These are phyloP conservation scores for Pangasius djambal DNA, from an alignment of 2,797 vertebrate genomes.

Conservation along the genomic window DNA sequence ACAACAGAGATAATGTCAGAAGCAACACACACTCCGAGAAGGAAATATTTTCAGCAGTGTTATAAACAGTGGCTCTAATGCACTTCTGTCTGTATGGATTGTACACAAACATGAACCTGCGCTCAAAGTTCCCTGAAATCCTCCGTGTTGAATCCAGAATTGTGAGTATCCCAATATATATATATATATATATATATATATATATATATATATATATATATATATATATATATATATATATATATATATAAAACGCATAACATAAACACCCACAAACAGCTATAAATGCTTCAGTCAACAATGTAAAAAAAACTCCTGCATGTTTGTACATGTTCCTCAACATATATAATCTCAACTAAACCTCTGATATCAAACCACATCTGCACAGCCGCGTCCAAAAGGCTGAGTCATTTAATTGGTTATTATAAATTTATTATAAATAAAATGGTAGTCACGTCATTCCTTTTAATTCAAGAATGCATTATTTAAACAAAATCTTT, in stretches of 20 bases:
- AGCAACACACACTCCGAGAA: conserved; percentile 11
- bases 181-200: neutral
- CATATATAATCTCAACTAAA: neutral
- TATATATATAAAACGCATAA: neutral
- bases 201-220: neutral
- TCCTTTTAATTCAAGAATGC: neutral
- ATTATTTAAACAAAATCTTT: neutral
- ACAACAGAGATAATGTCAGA: conserved; percentile 6
- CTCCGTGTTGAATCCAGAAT: neutral
- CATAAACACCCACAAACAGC: conserved; percentile 8
- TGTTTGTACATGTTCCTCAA: neutral
- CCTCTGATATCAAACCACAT: neutral
- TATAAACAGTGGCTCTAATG: conserved; percentile 35
- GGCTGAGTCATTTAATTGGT: neutral
- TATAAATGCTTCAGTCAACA: neutral
- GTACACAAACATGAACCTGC: conserved; percentile 29
- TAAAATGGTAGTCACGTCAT: neutral
- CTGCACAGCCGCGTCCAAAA: neutral
- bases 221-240: neutral
- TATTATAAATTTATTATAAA: neutral
- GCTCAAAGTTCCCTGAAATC: neutral
- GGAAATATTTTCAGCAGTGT: conserved; percentile 22
- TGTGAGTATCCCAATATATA: neutral
- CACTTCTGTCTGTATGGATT: conserved; percentile 27
- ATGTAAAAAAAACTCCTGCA: neutral